A percentile compares a stretch with the other conserved stretches of the same genome.
phyloP scores from a whole-genome alignment of 2,797 vertebrate species.

The Lophius americanus region DNA sequence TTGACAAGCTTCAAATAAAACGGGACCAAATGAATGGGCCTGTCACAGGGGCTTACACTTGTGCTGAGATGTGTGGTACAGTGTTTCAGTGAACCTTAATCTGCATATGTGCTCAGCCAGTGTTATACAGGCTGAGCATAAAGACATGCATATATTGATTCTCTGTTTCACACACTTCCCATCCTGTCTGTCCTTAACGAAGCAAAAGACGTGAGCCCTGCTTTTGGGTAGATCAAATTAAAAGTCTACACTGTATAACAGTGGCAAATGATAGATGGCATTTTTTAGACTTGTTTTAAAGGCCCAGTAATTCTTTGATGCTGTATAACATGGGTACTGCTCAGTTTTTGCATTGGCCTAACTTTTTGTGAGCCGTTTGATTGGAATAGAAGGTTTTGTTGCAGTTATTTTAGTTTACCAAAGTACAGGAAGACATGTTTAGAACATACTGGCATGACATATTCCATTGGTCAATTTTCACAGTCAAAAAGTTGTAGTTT shows the following conservation, averaged over 20 bases:
- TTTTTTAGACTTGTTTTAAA: slow-evolving; percentile 71
- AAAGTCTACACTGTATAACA: slow-evolving; percentile 60
- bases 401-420: slow-evolving; percentile 14
- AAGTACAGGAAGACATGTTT: background rate
- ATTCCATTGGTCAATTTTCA: background rate
- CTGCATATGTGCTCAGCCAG: slow-evolving; percentile 32
- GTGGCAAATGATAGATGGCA: slow-evolving; percentile 58
- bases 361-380: slow-evolving; percentile 13
- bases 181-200: slow-evolving; percentile 37
- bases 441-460: slow-evolving; percentile 9
- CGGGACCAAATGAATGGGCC: slow-evolving; percentile 78
- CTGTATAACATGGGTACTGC: slow-evolving; percentile 35
- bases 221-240: slow-evolving; percentile 59
- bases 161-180: slow-evolving; percentile 46
- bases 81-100: slow-evolving; percentile 47
- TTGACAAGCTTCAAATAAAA: slow-evolving; percentile 83
- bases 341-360: slow-evolving; percentile 27
- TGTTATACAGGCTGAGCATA: slow-evolving; percentile 38
- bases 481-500: background rate
- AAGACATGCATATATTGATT: slow-evolving; percentile 40
- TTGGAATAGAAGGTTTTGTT: slow-evolving; percentile 25
- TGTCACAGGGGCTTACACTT: slow-evolving; percentile 77
- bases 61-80: slow-evolving; percentile 73
- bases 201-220: slow-evolving; percentile 42
- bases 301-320: slow-evolving; percentile 47